A percentile compares a stretch with the other conserved stretches of the same genome.
These are phyloP conservation scores for Chelidonichthys spinosus DNA, from an alignment of 2,797 vertebrate genomes.

Conservation along the genomic window DNA sequence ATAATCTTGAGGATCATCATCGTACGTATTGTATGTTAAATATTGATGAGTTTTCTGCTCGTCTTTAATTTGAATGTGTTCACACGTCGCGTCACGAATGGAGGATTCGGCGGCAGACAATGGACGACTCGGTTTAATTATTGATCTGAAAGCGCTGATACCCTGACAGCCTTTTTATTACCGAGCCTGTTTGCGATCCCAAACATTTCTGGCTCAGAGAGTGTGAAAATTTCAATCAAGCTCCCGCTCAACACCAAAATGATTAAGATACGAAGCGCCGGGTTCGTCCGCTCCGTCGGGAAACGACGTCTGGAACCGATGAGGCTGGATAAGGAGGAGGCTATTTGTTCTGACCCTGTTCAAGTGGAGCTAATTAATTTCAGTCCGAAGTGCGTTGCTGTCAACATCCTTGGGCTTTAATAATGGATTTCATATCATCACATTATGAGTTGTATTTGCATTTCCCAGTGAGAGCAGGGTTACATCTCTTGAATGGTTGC, in stretches of 20 bases:
- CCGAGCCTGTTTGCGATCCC: neutral
- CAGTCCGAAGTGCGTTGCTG: conserved; percentile 52
- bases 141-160: conserved; percentile 17
- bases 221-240: conserved; percentile 13
- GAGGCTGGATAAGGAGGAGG: conserved; percentile 54
- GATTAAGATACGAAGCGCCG: conserved; percentile 1
- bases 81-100: neutral
- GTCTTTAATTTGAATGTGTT: neutral
- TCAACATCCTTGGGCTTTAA: conserved; percentile 60
- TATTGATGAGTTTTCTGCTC: neutral
- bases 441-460: conserved; percentile 42
- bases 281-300: conserved; percentile 1
- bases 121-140: conserved; percentile 26
- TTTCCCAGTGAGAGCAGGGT: conserved; percentile 25
- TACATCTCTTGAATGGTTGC: conserved; percentile 10
- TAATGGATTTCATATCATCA: conserved; percentile 55
- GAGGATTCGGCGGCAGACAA: conserved; percentile 15
- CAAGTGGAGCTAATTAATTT: conserved; percentile 70
- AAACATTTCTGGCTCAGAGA: conserved; percentile 29
- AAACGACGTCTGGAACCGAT: conserved; percentile 36
- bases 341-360: conserved; percentile 55
- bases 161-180: neutral
- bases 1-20: neutral
- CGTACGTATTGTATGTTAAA: neutral
- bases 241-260: neutral